These are phyloP conservation scores for Clivina fossor DNA, from an alignment of 2,888 invertebrate species.

Conservation along the genomic window DNA sequence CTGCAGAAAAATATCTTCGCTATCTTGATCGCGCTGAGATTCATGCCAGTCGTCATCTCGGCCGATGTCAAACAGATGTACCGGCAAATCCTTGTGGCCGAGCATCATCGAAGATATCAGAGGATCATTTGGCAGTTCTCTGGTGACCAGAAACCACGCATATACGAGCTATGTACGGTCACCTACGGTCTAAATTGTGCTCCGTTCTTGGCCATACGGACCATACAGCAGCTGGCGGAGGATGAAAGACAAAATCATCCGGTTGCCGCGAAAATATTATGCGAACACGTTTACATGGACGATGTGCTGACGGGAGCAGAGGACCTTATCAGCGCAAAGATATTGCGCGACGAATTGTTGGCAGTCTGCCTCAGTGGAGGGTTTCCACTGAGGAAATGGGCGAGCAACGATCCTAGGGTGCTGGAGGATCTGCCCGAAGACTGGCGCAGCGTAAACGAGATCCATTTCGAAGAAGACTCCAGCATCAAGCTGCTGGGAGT, in stretches of 20 bases:
- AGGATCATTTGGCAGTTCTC: not conserved
- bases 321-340: not conserved
- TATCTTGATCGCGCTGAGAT: no score
- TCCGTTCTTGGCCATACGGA: slow-evolving; percentile 1
- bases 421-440: slow-evolving; percentile 8
- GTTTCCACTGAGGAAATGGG: not conserved
- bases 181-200: not conserved
- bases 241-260: not conserved
- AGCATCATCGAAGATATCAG: not conserved
- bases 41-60: not conserved
- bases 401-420: not conserved
- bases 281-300: not conserved
- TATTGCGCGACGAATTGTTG: not conserved
- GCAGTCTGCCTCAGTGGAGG: not conserved
- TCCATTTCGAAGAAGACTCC: not conserved
- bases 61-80: not conserved
- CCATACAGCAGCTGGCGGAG: not conserved
- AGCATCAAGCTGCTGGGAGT: not conserved
- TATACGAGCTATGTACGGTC: not conserved
- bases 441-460: not conserved
- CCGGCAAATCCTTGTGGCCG: not conserved
- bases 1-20: no score
- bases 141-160: not conserved
- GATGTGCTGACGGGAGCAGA: not conserved
- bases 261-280: not conserved